Conservation (phyloP, 2,113 vertebrate genomes). For the Myotis lucifugus region DNA sequence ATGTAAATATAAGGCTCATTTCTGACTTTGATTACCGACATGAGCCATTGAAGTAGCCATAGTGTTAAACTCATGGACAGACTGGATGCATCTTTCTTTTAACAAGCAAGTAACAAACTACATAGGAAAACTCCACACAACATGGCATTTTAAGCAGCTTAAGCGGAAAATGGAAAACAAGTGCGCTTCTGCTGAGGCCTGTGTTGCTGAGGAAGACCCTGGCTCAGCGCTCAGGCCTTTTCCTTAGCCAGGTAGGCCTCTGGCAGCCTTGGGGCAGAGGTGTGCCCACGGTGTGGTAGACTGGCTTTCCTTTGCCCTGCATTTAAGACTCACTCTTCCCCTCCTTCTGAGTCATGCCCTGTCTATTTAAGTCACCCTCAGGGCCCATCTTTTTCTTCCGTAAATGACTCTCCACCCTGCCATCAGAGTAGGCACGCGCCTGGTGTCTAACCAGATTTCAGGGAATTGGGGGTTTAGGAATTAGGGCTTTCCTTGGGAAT, state of each 20-base stretch:
- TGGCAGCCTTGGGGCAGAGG: slow-evolving; percentile 1
- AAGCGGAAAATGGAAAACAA: neutral
- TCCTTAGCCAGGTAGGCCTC: neutral
- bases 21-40: slow-evolving; percentile 34
- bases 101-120: slow-evolving; percentile 38
- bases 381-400: slow-evolving; percentile 60
- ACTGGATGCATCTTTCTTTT: slow-evolving; percentile 31
- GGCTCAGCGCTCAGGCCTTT: neutral
- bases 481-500: neutral
- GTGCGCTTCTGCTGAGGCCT: neutral
- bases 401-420: slow-evolving; percentile 33
- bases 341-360: slow-evolving; percentile 70
- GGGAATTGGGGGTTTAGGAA: neutral
- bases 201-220: neutral
- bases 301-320: slow-evolving; percentile 59
- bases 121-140: neutral
- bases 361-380: slow-evolving; percentile 62
- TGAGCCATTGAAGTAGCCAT: neutral
- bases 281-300: slow-evolving; percentile 16
- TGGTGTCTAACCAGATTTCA: neutral
- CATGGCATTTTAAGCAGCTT: neutral
- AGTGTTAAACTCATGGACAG: slow-evolving; percentile 32
- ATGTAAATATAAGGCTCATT: neutral
- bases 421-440: neutral
- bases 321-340: slow-evolving; percentile 43